Evolutionary conservation across 2,888 invertebrate genomes (phyloP).

Genomic region (Slavum lentiscoides): DNA sequence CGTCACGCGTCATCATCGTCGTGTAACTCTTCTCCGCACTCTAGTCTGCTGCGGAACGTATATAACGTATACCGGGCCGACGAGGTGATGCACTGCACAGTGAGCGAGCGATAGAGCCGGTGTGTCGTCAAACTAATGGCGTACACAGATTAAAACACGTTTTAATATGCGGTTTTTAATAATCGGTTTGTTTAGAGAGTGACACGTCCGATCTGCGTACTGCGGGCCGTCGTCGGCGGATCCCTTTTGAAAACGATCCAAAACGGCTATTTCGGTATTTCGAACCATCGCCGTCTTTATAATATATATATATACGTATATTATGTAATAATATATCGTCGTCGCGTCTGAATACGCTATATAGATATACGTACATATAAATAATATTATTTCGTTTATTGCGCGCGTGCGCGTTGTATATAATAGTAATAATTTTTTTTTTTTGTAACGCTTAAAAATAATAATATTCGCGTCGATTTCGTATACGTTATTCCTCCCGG

Average conservation of each 20-base stretch:
- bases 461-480: not conserved
- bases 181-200: conserved; percentile 53
- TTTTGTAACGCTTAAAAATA: not conserved
- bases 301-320: too few relatives aligned
- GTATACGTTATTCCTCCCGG: not conserved
- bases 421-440: not conserved
- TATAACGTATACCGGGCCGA: too few relatives aligned
- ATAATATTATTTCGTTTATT: not conserved
- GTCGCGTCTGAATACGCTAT: too few relatives aligned
- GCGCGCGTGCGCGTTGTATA: too few relatives aligned
- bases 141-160: conserved; percentile 54
- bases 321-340: too few relatives aligned
- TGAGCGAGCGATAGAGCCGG: not conserved
- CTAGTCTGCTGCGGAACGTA: too few relatives aligned
- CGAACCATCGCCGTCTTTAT: conserved; percentile 23
- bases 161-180: conserved; percentile 54
- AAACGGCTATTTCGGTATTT: conserved; percentile 50
- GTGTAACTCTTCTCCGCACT: not conserved
- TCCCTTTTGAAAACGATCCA: conserved; percentile 53
- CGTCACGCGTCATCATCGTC: not conserved
- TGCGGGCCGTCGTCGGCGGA: conserved; percentile 8
- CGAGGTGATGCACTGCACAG: too few relatives aligned
- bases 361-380: not conserved
- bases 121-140: conserved; percentile 54
- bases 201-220: conserved; percentile 47